Evolutionary conservation across 2,888 invertebrate species (phyloP), one percentile per base, ranked within the genome.

Genomic region (Tetheella fluctuosa): DNA sequence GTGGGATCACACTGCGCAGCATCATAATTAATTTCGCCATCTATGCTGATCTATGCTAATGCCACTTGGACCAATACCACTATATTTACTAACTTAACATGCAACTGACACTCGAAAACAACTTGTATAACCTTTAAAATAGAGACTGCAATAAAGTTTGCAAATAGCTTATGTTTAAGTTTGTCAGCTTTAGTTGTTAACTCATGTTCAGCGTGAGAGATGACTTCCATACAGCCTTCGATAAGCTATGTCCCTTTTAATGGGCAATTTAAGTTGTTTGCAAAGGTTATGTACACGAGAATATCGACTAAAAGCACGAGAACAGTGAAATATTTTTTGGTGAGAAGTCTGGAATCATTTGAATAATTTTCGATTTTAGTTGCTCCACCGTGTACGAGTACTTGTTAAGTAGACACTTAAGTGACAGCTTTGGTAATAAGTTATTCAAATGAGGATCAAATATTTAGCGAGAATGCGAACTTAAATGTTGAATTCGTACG

Each of bases 21-120:
- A 71, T 83, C 82, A 82, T 88, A 86, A 88, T 89, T 85, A 85
- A 81, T 77, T 78, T 72, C 70, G 74, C 79, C 77, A 74, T 76
- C 75, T 72, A 70, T 68, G 74, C 71, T 72, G 76, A 81, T 82
- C 81, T 86, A 84, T 86, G 81, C 77, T 81, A 84, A 86, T 83
- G 77, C 74, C 63, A 69, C 64, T 74, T 63, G 61, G 61, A 64
- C 64, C 66, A 73, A 69, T 67, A 77, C 75, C 67, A 70, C 62
- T 62, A 68, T 63, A 66, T 60, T 61, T 63, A 59, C 62, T 64
- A 62, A 53, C 59, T 12, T 54, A 69, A 63, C 57, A 61, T 57
- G 63, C 30, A 28, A 60, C 34, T 52, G 60, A 58, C 62, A 61
- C 15, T 56, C 58, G 13, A 70, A 67, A 63, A 65, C 62, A 57